Base-by-base conservation (phyloP, 1,140 invertebrate species). In the Cotesia typhae region DNA sequence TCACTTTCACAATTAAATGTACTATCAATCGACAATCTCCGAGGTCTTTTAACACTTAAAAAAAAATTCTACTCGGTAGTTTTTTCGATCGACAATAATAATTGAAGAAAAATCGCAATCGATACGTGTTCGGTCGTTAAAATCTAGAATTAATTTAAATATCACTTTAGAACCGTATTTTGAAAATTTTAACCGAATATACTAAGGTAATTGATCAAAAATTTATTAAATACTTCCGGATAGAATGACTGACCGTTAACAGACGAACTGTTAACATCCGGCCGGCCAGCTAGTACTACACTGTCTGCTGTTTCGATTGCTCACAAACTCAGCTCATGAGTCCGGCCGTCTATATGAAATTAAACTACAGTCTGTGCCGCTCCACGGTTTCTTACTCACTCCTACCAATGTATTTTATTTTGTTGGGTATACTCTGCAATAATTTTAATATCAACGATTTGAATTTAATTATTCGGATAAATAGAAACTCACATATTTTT, bases 251-350 rank as follows among this genome's bases (percentile, higher is more conserved):
- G 38, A 55, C 60, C 47, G 60, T 61, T 47, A 35, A 70, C 57
- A 71, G 63, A 76, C 71, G 74, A 78, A 78, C 75, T 79, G 78
- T 77, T 79, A 74, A 79, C 81, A 80, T 81, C 79, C 78, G 83
- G 77, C 81, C 80, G 83, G 77, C 81, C 80, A 78, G 81, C 79
- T 76, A 76, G 79, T 76, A 77, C 77, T 76, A 75, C 78, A 86
- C 84, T 85, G 85, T 76, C 78, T 75, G 41, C 41, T 47, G 73
- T 78, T 80, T 78, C 75, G 82, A 81, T 83, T 85, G 78, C 74
- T 71, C 75, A 77, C 38, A 53, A 64, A 71, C 47, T 65, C 36
- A 38, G 17, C 70, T 52, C 63, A 57, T 53, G 70, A 64, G 20
- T 53, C 63, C 60, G 66, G 9, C 63, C 63, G 36, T 55, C 75